phyloP scores from a whole-genome alignment of 2,113 vertebrate species.

The Myrmecophaga tridactyla region DNA sequence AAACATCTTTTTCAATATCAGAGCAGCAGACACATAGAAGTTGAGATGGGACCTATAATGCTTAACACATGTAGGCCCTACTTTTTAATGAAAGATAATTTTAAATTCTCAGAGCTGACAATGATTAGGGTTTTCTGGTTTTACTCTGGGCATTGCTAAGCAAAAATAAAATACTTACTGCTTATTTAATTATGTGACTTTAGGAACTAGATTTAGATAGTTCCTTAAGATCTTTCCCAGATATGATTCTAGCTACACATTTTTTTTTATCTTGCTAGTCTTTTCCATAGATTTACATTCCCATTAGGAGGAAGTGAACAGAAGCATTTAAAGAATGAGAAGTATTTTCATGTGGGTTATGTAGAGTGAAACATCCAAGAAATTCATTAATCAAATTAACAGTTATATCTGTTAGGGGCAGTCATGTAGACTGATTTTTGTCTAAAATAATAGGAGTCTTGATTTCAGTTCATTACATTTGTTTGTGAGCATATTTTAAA shows the following conservation, averaged over 20 bases:
- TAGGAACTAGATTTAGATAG: neutral
- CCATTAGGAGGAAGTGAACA: conserved; percentile 47
- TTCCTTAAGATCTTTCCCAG: conserved; percentile 19
- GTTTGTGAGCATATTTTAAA: conserved; percentile 22
- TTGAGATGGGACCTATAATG: conserved; percentile 41
- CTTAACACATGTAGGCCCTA: conserved; percentile 11
- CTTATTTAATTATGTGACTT: conserved; percentile 12
- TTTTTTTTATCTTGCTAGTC: neutral
- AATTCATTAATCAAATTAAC: conserved; percentile 69
- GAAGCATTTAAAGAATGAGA: conserved; percentile 75
- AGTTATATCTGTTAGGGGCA: conserved; percentile 52
- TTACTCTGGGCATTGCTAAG: neutral
- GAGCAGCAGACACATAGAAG: conserved; percentile 59
- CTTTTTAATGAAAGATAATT: neutral
- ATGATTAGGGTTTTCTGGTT: neutral
- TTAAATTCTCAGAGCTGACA: neutral
- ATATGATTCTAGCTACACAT: neutral
- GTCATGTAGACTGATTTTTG: conserved; percentile 17
- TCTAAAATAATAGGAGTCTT: conserved; percentile 1
- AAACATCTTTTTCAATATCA: conserved; percentile 60
- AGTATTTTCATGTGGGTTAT: conserved; percentile 73
- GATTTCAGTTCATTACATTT: neutral
- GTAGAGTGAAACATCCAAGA: conserved; percentile 71
- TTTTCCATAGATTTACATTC: conserved; percentile 47
- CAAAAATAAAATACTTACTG: conserved; percentile 2